Evolutionary conservation across 2,113 vertebrate genomes (phyloP).

Genomic region (Malurus cyaneus): DNA sequence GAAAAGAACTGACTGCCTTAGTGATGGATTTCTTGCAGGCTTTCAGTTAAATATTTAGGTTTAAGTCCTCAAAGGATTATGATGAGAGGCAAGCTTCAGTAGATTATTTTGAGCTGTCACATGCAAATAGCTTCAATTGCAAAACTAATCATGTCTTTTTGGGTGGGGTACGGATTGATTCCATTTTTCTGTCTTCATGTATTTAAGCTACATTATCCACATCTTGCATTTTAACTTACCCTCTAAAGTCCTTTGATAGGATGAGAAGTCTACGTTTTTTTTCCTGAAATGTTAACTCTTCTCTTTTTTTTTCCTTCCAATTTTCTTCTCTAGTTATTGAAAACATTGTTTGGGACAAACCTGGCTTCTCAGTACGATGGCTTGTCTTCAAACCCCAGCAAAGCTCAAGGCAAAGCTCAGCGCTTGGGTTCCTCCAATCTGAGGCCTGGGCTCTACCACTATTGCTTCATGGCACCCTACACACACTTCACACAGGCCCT

Average conservation of each 20-base stretch:
- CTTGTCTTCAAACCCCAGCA: constrained; percentile 82
- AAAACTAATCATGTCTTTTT: neutral
- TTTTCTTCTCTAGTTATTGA: constrained; percentile 80
- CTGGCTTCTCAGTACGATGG: constrained; percentile 92
- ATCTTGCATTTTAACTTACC: neutral
- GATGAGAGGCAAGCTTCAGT: neutral
- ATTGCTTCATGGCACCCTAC: constrained; percentile 98
- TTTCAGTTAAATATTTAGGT: neutral
- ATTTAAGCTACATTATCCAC: neutral
- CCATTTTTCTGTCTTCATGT: neutral
- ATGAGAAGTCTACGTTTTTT: neutral
- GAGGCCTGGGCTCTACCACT: constrained; percentile 93
- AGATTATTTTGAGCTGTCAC: neutral
- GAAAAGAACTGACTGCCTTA: neutral
- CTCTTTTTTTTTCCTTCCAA: neutral
- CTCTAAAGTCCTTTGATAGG: neutral
- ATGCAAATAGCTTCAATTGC: neutral
- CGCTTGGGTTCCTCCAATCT: constrained; percentile 91
- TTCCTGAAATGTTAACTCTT: neutral
- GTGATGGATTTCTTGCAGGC: neutral
- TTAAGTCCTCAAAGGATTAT: neutral
- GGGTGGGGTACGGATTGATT: neutral
- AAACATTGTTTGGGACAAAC: constrained; percentile 96
- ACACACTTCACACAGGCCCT: constrained; percentile 98
- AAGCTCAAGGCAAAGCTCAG: constrained; percentile 88